Evolutionary conservation across 53 echinoderm and acorn worm genomes (phyloP).

Genomic region (Apostichopus leukothele): DNA sequence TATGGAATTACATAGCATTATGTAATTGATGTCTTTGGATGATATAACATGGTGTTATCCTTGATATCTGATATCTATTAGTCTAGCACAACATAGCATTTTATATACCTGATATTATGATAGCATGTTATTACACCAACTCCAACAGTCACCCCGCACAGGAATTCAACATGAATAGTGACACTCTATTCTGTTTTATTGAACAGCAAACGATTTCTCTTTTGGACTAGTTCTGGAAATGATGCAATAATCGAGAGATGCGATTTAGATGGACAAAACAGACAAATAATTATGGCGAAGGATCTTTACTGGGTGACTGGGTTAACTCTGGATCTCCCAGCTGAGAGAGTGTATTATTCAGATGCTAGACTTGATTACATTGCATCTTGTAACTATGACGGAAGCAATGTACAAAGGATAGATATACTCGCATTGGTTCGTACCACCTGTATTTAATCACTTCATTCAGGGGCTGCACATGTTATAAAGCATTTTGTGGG

Average conservation of each 20-base stretch:
- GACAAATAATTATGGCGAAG: slow-evolving; percentile 22
- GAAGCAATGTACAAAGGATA: slow-evolving; percentile 41
- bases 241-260: slow-evolving; percentile 59
- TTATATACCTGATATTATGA: too few species aligned
- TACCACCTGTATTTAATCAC: neutral
- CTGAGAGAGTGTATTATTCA: slow-evolving; percentile 64
- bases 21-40: too few species aligned
- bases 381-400: slow-evolving; percentile 73
- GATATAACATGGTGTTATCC: too few species aligned
- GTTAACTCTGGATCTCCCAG: slow-evolving; percentile 62
- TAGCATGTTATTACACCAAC: too few species aligned
- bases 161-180: too few species aligned
- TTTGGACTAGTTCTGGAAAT: slow-evolving; percentile 60
- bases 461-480: too few species aligned
- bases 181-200: neutral
- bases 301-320: slow-evolving; percentile 51
- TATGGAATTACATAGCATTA: too few species aligned
- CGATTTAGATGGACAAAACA: slow-evolving; percentile 51
- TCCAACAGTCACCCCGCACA: too few species aligned
- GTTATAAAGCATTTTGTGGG: too few species aligned
- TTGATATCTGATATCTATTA: too few species aligned
- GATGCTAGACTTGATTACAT: slow-evolving; percentile 66
- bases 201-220: slow-evolving; percentile 57
- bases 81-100: too few species aligned
- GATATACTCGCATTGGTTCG: neutral